Base-by-base conservation (phyloP, 1,140 invertebrate species). In the Ylistrum balloti region DNA sequence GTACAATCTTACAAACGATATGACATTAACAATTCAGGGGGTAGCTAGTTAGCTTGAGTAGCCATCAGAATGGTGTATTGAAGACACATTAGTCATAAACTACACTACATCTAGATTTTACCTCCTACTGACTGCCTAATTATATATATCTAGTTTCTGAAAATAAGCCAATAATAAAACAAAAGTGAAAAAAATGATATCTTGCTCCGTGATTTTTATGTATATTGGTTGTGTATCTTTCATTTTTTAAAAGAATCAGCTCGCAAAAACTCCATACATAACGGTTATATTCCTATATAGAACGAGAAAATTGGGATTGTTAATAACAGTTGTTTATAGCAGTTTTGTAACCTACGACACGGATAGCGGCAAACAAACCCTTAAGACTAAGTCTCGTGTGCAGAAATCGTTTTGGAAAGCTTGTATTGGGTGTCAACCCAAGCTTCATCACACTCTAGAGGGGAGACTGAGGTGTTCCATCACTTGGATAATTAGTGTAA, bases 251-350 rank as follows among this genome's bases (percentile, higher is more conserved):
- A 74, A 74, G 28, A 17, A n/a, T 28, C n/a, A n/a, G n/a, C 56
- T 74, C 56, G 56, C 56, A 74, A 22, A 74, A 74, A 74, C 0
- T 28, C 56, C 56, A 74, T 74, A 74, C 17, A 74, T 74, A 74
- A 74, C n/a, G 11, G 5, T 74, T n/a, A 74, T 74, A 28, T 74
- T 74, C 3, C 56, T 28, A 74, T n/a, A 74, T 74, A 74, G 56
- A 74, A 17, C 22, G 9, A 74, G 56, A 74, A 74, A 74, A 74
- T 28, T n/a, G 56, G 28, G 56, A 74, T 74, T 28, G 22, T 28
- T 74, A 74, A 74, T 28, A 28, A n/a, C 56, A 74, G 28, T 74
- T 74, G 56, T 74, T 74, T 74, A 74, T 74, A 74, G 56, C 22
- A 11, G 22, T 5, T 28, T n/a, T 22, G n/a, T 74, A 74, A 28